These are phyloP conservation scores for Porphyrio hochstetteri DNA, from an alignment of 2,113 vertebrate species.

Conservation along the genomic window DNA sequence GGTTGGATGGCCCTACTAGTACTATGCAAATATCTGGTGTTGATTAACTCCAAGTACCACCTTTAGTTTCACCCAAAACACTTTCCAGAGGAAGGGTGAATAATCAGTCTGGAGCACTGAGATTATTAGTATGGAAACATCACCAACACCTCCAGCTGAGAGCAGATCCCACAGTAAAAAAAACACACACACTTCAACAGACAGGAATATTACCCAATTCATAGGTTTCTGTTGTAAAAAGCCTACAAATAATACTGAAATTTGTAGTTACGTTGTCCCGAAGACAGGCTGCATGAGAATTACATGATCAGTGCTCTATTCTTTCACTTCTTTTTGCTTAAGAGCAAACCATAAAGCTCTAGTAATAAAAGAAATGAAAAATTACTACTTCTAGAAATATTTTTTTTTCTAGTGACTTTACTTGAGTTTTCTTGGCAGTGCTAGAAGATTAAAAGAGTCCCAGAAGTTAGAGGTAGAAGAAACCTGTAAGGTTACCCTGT, in stretches of 20 bases:
- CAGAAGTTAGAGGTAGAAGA: not conserved
- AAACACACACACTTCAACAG: not conserved
- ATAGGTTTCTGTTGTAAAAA: not conserved
- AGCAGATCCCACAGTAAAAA: not conserved
- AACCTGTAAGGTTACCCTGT: not conserved
- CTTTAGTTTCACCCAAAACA: not conserved
- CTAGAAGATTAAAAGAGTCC: not conserved
- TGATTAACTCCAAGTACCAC: not conserved
- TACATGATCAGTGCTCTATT: not conserved
- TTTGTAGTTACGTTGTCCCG: not conserved
- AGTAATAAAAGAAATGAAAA: slow-evolving; percentile 35
- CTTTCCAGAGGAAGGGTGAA: not conserved
- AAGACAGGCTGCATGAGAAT: not conserved
- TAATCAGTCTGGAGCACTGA: not conserved
- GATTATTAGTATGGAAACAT: not conserved
- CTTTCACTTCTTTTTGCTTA: slow-evolving; percentile 26
- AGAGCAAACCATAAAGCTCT: not conserved
- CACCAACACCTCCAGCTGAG: slow-evolving; percentile 9
- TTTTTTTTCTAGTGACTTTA: not conserved
- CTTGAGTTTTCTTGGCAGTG: not conserved
- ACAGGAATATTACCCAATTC: not conserved
- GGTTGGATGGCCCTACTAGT: not conserved
- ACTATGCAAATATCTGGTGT: not conserved
- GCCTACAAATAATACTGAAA: not conserved
- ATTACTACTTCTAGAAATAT: not conserved